A percentile compares a stretch with the other conserved stretches of the same genome.
Conservation (phyloP, 2,113 vertebrate genomes). For the Macrotus californicus region DNA sequence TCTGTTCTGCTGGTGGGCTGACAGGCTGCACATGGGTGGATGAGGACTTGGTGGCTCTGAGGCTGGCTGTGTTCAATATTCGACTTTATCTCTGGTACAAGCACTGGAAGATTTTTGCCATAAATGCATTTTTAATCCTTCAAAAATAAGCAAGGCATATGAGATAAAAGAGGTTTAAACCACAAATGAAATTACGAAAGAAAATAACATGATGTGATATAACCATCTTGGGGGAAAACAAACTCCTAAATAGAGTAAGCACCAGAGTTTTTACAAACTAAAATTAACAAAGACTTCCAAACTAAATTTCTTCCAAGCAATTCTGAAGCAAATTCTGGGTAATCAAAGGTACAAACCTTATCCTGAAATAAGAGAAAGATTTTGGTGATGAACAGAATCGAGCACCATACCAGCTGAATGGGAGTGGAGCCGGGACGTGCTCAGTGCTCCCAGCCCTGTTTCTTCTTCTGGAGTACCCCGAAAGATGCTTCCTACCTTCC, state of each 20-base stretch:
- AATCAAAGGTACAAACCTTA: not conserved
- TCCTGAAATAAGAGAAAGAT: not conserved
- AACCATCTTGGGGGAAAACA: not conserved
- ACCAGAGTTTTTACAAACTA: not conserved
- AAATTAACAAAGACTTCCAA: not conserved
- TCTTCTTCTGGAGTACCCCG: not conserved
- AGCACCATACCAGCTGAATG: not conserved
- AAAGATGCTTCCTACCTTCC: not conserved
- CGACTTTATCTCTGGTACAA: constrained; percentile 39
- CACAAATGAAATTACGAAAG: not conserved
- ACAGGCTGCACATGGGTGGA: not conserved
- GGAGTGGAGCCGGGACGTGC: not conserved
- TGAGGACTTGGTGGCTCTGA: not conserved
- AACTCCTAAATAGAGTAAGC: not conserved
- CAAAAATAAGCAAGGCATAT: constrained; percentile 31
- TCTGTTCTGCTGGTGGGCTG: constrained; percentile 47
- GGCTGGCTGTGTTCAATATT: not conserved
- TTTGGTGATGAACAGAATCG: not conserved
- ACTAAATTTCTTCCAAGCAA: not conserved
- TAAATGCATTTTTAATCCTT: constrained; percentile 37
- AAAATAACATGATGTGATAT: not conserved
- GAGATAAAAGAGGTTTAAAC: not conserved
- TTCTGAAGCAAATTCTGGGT: not conserved
- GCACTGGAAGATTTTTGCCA: constrained; percentile 26
- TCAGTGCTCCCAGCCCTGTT: not conserved